These are phyloP conservation scores for Ophraella communa DNA, from an alignment of 2,888 invertebrate species.

Conservation along the genomic window DNA sequence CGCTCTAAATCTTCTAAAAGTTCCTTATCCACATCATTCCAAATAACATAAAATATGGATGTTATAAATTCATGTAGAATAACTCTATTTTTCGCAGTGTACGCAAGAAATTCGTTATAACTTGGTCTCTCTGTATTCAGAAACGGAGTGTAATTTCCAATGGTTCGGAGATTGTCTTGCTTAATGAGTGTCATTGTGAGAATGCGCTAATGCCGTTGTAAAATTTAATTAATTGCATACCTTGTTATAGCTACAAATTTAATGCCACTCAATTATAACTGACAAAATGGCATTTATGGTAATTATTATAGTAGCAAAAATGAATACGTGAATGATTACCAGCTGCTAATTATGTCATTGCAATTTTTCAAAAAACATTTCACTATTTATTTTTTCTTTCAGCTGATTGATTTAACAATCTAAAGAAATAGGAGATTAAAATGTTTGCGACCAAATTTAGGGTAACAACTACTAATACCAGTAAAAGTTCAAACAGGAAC, in stretches of 20 bases:
- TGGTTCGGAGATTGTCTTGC: conserved; percentile 33
- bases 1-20: too few species aligned
- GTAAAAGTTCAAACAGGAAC: too few species aligned
- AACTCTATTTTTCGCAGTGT: background rate
- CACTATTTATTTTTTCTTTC: too few species aligned
- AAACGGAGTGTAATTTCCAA: conserved; percentile 30
- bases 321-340: conserved; percentile 12
- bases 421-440: too few species aligned
- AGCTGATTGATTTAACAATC: too few species aligned
- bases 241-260: conserved; percentile 34
- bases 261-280: conserved; percentile 29
- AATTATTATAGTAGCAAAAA: conserved; percentile 16
- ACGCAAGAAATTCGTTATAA: conserved; percentile 14
- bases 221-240: conserved; percentile 31
- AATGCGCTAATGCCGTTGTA: conserved; percentile 29
- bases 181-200: conserved; percentile 35
- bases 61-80: background rate
- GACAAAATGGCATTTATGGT: conserved; percentile 10
- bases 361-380: too few species aligned
- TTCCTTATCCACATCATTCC: too few species aligned
- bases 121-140: conserved; percentile 22
- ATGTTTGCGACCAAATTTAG: too few species aligned
- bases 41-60: too few species aligned
- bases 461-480: too few species aligned
- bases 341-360: background rate